Base-by-base conservation (phyloP, 2,113 vertebrate species). In the Oreochromis tanganicae region DNA sequence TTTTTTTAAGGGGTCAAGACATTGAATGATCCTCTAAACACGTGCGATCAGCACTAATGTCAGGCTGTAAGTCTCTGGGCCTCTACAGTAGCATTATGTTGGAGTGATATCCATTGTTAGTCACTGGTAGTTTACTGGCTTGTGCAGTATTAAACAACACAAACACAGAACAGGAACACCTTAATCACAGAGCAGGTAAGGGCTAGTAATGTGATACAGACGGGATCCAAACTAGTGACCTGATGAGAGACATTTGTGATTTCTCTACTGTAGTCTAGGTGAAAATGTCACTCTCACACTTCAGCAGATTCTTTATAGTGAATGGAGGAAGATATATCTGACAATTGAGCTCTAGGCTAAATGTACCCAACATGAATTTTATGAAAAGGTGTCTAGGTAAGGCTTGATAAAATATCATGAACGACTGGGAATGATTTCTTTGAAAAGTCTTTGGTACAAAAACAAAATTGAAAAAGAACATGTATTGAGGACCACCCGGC, bases 181-280 rank as follows among this genome's bases (percentile, higher is more conserved):
- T 61, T 63, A 48, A 86, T 29, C 34, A 79, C 73, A 73, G 57
- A 83, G 81, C 61, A 61, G 85, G 36, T 8, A 10, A 21, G 54
- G 66, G 55, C 68, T 46, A 48, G 80, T 88, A 91, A 91, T 75
- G 56, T 43, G 86, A 91, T 75, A 85, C 85, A 89, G 63, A 90
- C 86, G 41, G 85, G 83, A 83, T 92, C 66, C 75, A 82, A 82
- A 54, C 38, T 41, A 34, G 32, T 63, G 82, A 48, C 75, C 85
- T 34, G 66, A 81, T 56, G 81, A 87, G 75, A 84, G 46, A 32
- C 55, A 27, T 50, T 71, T 88, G 24, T 29, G 87, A 81, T 84
- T 75, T 80, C 85, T 61, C 86, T 82, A 32, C 71, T 48, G 16
- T 14, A 5, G 54, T 24, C n/a, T 9, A 57, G 85, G 63, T 82